Conservation (phyloP, 2,888 invertebrate genomes). For the Drosophila neonasuta region DNA sequence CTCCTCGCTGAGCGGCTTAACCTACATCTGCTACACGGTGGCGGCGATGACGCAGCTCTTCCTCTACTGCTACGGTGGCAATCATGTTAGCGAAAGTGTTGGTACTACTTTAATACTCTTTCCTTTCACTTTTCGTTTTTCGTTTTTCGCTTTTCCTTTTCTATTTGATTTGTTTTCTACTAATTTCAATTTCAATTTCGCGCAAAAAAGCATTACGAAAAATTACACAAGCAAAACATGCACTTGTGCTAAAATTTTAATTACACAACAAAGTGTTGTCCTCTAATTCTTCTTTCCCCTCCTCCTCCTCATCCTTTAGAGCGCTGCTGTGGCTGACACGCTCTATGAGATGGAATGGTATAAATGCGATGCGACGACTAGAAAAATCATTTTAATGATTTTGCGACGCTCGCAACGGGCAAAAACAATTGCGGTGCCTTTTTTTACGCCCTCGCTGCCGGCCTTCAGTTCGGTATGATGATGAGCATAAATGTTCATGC, state of each 20-base stretch:
- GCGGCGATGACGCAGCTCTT: constrained; percentile 79
- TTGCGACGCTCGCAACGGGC: constrained; percentile 79
- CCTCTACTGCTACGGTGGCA: constrained; percentile 80
- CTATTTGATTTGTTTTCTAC: constrained; percentile 22
- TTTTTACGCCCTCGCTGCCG: constrained; percentile 80
- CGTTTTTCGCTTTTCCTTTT: not conserved
- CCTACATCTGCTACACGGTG: constrained; percentile 77
- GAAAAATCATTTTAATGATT: constrained; percentile 80
- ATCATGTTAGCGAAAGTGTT: constrained; percentile 79
- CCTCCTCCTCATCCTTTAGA: constrained; percentile 55
- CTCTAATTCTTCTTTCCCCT: not conserved
- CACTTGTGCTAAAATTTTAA: constrained; percentile 74
- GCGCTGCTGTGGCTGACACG: constrained; percentile 74
- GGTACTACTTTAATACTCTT: constrained; percentile 46
- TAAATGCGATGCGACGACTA: constrained; percentile 79
- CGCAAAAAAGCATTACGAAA: constrained; percentile 46
- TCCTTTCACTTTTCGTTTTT: constrained; percentile 2
- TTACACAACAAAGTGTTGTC: constrained; percentile 60
- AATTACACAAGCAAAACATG: constrained; percentile 43
- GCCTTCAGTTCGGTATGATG: constrained; percentile 74
- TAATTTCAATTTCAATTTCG: constrained; percentile 60
- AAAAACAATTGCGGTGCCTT: constrained; percentile 78
- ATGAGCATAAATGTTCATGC: constrained; percentile 54
- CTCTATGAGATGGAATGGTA: constrained; percentile 80
- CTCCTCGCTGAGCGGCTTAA: constrained; percentile 74